Base-by-base conservation (phyloP, 1,140 invertebrate species). In the Drosophila setifemur region DNA sequence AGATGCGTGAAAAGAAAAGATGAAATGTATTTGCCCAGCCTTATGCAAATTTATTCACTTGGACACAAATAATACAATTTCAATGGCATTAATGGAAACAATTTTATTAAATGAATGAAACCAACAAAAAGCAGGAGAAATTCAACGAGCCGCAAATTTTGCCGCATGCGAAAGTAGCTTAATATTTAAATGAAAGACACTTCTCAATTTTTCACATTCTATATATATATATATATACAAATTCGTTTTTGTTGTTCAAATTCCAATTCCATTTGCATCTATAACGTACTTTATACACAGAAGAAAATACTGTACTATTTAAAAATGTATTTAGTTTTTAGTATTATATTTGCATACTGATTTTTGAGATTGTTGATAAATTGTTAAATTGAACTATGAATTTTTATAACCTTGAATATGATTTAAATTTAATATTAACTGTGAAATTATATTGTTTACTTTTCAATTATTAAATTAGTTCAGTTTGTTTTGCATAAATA, bases 1-100 rank as follows among this genome's bases (percentile, higher is more conserved):
- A 70, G 69, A 60, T 70, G 67, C 67, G 67, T 60, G 53, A 45
- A 73, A 68, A 42, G 33, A 58, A 58, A 68, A 42, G 33, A 58
- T 45, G 57, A 43, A 52, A 67, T 47, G 49, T 61, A 67, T 49
- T 57, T 58, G 42, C 44, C 31, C 37, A 60, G 54, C 37, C 49
- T 43, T 45, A 83, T 85, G 82, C 81, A 75, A 85, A 85, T 86
- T 53, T 72, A 66, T 54, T 81, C 73, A 75, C 67, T 64, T 81
- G 44, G 81, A 79, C 76, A 82, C 68, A 78, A 86, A 87, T 85
- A 85, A 81, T 86, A 81, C 72, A 87, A 86, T 85, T 85, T 81
- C 61, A 75, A 85, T 85, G 81, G 67, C 81, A 85, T 85, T 85
- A 67, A 73, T 57, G 63, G 61, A 69, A 86, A 85, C 71, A 81